phyloP scores from a whole-genome alignment of 2,113 vertebrate species.

The Polypterus senegalus region DNA sequence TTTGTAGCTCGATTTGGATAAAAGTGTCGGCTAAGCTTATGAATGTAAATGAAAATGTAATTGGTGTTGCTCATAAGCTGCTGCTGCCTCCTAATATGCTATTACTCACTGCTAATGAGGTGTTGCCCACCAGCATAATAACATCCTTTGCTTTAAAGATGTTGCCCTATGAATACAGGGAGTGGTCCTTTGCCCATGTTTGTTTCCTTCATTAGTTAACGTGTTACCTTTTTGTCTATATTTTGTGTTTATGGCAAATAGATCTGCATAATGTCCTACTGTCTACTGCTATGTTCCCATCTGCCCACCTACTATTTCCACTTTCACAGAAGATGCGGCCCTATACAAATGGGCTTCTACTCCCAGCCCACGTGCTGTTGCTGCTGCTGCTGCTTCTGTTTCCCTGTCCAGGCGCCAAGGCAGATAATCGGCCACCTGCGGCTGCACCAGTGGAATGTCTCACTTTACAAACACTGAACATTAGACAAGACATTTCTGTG shows the following conservation, averaged over 20 bases:
- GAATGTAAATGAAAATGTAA: too few species aligned
- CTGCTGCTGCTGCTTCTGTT: neutral
- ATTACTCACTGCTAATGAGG: neutral
- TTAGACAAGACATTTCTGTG: slow-evolving; percentile 42
- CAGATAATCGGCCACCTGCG: slow-evolving; percentile 30
- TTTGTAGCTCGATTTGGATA: too few species aligned
- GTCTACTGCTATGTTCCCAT: slow-evolving; percentile 13
- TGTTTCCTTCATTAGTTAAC: too few species aligned
- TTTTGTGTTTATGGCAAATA: too few species aligned
- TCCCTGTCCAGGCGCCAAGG: slow-evolving; percentile 8
- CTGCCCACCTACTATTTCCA: neutral
- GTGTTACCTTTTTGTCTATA: too few species aligned
- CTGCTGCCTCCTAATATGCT: neutral
- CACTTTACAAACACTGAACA: slow-evolving; percentile 45
- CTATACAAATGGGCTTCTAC: neutral
- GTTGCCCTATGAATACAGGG: too few species aligned
- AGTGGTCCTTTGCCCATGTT: too few species aligned
- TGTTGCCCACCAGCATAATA: neutral
- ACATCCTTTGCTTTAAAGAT: too few species aligned
- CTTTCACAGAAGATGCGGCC: neutral
- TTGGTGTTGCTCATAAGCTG: neutral
- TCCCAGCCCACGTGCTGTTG: neutral
- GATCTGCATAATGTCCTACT: neutral
- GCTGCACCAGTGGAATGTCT: slow-evolving; percentile 45
- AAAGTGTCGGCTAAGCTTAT: too few species aligned